These are phyloP conservation scores for Chloroceryle inda DNA, from an alignment of 2,797 vertebrate species.

Conservation along the genomic window DNA sequence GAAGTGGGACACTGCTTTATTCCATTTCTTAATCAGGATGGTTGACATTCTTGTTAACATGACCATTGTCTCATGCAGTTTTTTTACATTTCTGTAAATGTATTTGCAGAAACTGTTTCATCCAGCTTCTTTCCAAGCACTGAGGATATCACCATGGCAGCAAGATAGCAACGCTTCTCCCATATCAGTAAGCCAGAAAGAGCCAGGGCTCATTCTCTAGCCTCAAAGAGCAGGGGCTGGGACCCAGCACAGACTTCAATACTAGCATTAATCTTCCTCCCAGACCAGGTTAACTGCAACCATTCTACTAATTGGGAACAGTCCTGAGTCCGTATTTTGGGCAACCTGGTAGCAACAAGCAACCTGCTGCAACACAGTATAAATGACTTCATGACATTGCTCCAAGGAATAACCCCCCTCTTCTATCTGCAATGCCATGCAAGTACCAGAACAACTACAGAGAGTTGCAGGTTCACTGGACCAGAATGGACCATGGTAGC, in stretches of 20 bases:
- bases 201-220: fast-evolving
- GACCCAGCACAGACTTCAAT: fast-evolving
- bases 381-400: neutral
- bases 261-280: neutral
- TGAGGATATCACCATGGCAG: neutral
- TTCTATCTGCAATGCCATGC: fast-evolving
- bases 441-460: neutral
- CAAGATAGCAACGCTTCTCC: neutral
- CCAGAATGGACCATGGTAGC: fast-evolving
- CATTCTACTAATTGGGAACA: neutral
- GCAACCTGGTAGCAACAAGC: neutral
- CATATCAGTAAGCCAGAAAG: neutral
- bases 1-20: neutral
- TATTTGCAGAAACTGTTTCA: neutral
- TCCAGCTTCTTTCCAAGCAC: neutral
- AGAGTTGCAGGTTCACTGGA: neutral
- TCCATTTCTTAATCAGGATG: neutral
- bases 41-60: neutral
- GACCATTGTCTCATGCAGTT: neutral
- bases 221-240: neutral
- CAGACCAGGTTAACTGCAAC: neutral
- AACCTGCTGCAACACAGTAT: neutral
- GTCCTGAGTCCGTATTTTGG: neutral
- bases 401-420: neutral
- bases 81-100: neutral